Evolutionary conservation across 53 echinoderm and acorn worm genomes (phyloP).

Genomic region (Glandiceps talaboti): DNA sequence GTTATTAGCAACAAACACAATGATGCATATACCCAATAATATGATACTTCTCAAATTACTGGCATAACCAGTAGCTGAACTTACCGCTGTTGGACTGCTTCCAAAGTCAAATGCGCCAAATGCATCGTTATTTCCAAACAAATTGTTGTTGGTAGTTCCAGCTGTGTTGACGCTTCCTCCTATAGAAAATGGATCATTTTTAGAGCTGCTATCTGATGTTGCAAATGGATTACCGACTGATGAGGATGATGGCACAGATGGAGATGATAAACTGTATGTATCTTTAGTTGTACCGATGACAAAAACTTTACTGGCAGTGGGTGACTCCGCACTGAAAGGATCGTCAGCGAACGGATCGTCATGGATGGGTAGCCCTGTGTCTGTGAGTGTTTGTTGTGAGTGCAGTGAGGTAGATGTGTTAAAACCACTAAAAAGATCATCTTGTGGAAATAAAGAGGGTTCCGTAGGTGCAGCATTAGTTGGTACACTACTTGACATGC

Average conservation of each 20-base stretch:
- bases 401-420: not conserved
- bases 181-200: not conserved
- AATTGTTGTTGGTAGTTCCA: not conserved
- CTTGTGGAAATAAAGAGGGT: not conserved
- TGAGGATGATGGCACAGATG: constrained; percentile 1
- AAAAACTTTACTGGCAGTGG: constrained; percentile 60
- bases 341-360: constrained; percentile 85
- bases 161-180: not conserved
- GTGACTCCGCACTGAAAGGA: constrained; percentile 58
- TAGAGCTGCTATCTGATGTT: not conserved
- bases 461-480: not conserved
- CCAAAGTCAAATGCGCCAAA: not conserved
- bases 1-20: no score
- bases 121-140: not conserved
- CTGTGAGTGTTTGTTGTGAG: not conserved
- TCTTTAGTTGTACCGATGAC: constrained; percentile 6
- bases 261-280: not conserved
- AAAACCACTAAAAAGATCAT: not conserved
- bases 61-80: no score
- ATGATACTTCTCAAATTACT: no score
- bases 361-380: constrained; percentile 43
- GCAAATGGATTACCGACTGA: constrained; percentile 1
- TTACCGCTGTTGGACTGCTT: not conserved
- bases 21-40: no score
- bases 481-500: not conserved